Evolutionary conservation across 1,140 invertebrate species (phyloP), one percentile per base, ranked within the genome.

Genomic region (Orchesella cincta): DNA sequence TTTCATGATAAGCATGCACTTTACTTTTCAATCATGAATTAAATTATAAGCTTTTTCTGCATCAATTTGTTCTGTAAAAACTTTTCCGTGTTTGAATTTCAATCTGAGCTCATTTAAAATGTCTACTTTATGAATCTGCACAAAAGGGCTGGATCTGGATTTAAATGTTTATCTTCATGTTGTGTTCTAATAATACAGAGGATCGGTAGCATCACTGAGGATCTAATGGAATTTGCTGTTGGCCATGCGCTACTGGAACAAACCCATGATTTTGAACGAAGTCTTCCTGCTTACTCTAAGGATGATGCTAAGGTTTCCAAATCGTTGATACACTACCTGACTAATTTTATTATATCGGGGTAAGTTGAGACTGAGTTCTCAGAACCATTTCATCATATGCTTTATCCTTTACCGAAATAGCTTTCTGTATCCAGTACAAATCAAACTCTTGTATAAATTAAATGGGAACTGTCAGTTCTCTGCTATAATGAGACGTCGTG

Each of bases 321-420:
- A 80, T 87, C 92, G 28, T 90, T 94, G 82, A 90, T 94, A 70
- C 91, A 92, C 82, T 94, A 94, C 85, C 88, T 95, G 74, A 89
- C 92, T 72, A 95, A 95, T 87, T 95, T 94, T 82, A 91, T 91
- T 46, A 89, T 90, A 83, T 90, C 91, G 73, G 93, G 93, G 93
- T 94, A 86, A 90, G 90, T 36, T 36, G 28, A 64, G 39, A 46
- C 39, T 46, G 20, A 46, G 20, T 20, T 12, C 39, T 12, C 20
- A 12, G 8, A 12, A 46, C 39, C 39, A 46, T 46, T 12, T 20
- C 39, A 46, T 46, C 39, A 8, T 46, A 46, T 20, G 39, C 8
- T 46, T 20, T 46, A 46, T 12, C 20, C 39, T n/a, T n/a, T n/a
- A n/a, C n/a, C n/a, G n/a, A n/a, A n/a, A n/a, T n/a, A n/a, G n/a